Percentiles rank a stretch among this genome's conserved stretches.
Conservation (phyloP, 23 tunicate genomes). For the Ciona savignyi region DNA sequence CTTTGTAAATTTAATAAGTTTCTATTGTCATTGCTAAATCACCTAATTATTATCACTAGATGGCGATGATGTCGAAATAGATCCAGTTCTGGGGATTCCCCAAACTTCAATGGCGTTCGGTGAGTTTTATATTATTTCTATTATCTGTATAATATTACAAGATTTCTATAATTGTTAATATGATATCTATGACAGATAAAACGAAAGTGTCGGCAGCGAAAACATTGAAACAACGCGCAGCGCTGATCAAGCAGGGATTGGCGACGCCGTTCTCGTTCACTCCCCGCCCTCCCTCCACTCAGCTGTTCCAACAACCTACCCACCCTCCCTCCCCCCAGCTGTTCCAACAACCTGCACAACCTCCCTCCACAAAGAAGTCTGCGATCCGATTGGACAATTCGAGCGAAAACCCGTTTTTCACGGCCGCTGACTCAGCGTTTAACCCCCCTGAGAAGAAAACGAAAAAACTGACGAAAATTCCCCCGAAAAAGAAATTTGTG, state of each 20-base stretch:
- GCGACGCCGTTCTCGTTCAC: constrained; percentile 65
- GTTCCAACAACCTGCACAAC: not conserved
- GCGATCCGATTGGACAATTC: constrained; percentile 26
- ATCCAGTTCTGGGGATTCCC: not conserved
- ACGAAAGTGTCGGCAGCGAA: constrained; percentile 38
- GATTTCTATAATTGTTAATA: too few relatives aligned
- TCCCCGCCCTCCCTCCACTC: not conserved
- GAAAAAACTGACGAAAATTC: not conserved
- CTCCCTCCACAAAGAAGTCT: constrained; percentile 3
- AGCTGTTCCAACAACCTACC: too few relatives aligned
- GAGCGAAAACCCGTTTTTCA: constrained; percentile 6
- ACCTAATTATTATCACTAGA: too few relatives aligned
- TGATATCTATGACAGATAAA: constrained; percentile 12
- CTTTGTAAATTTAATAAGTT: too few relatives aligned
- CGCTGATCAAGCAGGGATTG: constrained; percentile 61
- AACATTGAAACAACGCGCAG: constrained; percentile 47
- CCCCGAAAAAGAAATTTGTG: not conserved
- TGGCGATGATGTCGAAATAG: not conserved
- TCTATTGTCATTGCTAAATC: too few relatives aligned
- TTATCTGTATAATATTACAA: too few relatives aligned
- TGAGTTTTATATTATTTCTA: too few relatives aligned
- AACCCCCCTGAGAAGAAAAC: not conserved
- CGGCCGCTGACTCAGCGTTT: not conserved
- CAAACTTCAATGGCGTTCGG: not conserved
- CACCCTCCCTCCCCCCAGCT: not conserved